phyloP scores from a whole-genome alignment of 2,797 vertebrate genomes.

The Neopelma chrysocephalum region DNA sequence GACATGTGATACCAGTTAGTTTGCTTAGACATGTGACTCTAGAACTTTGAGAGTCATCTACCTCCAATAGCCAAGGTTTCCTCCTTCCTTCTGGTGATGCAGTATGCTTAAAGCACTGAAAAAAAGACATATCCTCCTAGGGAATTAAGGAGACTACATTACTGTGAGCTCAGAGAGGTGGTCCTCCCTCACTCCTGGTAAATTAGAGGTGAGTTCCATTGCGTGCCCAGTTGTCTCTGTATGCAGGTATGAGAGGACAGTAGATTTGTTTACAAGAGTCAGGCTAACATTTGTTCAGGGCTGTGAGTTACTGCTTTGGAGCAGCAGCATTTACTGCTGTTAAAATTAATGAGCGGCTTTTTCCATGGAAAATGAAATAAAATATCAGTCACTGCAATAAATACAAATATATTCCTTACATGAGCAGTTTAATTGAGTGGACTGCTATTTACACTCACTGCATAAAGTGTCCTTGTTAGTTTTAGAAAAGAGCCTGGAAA shows the following conservation, averaged over 20 bases:
- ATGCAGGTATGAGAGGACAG: not conserved
- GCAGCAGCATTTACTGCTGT: not conserved
- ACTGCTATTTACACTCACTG: not conserved
- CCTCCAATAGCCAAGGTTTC: not conserved
- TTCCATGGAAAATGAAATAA: conserved; percentile 24
- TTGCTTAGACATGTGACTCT: not conserved
- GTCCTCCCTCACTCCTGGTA: not conserved
- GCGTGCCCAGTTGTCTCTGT: not conserved
- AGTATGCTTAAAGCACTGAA: not conserved
- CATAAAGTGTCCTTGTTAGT: conserved; percentile 16
- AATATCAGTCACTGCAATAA: not conserved
- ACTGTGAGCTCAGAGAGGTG: not conserved
- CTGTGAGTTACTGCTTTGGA: not conserved
- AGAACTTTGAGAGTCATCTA: not conserved
- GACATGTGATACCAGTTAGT: not conserved
- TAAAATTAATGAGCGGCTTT: not conserved
- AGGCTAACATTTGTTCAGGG: not conserved
- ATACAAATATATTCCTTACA: not conserved
- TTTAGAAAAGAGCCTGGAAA: conserved; percentile 19
- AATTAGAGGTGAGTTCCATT: not conserved
- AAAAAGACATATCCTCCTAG: not conserved
- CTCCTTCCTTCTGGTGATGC: not conserved
- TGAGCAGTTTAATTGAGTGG: not conserved
- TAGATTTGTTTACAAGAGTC: not conserved
- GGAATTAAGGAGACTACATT: not conserved